Base-by-base conservation (phyloP, 1,140 invertebrate species). In the Dinoponera quadriceps region DNA sequence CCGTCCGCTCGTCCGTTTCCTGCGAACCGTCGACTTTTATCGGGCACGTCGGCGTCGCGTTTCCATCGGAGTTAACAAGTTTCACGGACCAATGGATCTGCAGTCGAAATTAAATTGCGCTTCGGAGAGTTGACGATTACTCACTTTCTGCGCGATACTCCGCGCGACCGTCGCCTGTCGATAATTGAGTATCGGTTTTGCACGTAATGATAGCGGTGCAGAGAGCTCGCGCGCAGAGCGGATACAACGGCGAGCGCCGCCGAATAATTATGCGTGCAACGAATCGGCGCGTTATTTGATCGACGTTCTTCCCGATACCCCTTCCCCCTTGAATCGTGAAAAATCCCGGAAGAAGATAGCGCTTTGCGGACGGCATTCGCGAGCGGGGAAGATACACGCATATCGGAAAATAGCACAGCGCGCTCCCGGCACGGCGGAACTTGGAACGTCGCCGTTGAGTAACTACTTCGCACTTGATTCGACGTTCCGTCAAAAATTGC, bases 81-180 rank as follows among this genome's bases (percentile, higher is more conserved):
- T 78, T 80, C 75, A 80, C 51, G 65, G 75, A 69, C 75, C 51
- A 69, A 48, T 69, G 75, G 75, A 69, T 69, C 65, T 80, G 63
- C 65, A 80, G 75, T 80, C 75, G 65, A 80, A 80, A 80, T 80
- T 80, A 80, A 69, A 80, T 69, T 80, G 75, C 75, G 51, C 75
- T 80, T 22, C 51, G 75, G 63, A 22, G 75, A 69, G 75, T 80
- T 69, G 65, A 65, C 75, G 65, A 80, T 80, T 80, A 80, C 75
- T 78, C 75, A 78, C 75, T 69, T 80, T 80, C 75, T 80, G 75
- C 49, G 29, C 75, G 75, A 78, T 78, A 69, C 63, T 78, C 75
- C n/a, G 49, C 63, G 63, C 75, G 75, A 69, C 75, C 33, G 69
- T 80, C 63, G 49, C 49, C 49, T 55, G 75, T 78, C 75, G 65